Conservation (phyloP, 2,797 vertebrate genomes). For the Danio tinwini region DNA sequence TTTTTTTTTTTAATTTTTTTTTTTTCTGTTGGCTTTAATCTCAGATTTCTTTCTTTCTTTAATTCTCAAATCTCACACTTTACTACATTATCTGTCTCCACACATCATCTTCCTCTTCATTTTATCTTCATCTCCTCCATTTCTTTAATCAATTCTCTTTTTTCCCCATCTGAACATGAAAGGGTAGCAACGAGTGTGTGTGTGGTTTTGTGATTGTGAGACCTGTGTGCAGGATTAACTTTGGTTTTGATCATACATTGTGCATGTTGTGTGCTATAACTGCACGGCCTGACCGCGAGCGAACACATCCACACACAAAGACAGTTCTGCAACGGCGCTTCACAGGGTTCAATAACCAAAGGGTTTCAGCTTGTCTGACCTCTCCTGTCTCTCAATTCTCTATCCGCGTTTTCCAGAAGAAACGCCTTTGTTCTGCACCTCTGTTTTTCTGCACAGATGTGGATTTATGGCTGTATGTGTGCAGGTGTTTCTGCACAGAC, state of each 20-base stretch:
- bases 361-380: constrained; percentile 47
- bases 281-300: constrained; percentile 72
- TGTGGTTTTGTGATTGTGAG: constrained; percentile 57
- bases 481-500: constrained; percentile 63
- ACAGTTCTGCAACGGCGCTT: constrained; percentile 19
- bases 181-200: constrained; percentile 68
- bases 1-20: too few relatives aligned
- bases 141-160: constrained; percentile 39
- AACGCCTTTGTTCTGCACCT: neutral
- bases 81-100: neutral
- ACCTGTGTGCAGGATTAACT: constrained; percentile 71
- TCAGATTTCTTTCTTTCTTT: neutral
- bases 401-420: constrained; percentile 45
- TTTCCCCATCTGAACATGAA: constrained; percentile 64
- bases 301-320: constrained; percentile 5
- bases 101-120: neutral
- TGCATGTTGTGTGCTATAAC: constrained; percentile 83
- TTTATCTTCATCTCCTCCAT: neutral
- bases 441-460: constrained; percentile 26
- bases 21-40: constrained; percentile 8
- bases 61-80: neutral
- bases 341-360: constrained; percentile 33
- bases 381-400: constrained; percentile 49
- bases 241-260: constrained; percentile 72
- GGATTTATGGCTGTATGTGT: constrained; percentile 48